Evolutionary conservation across 1,140 invertebrate genomes (phyloP).

Genomic region (Oncopodura yosiiana): DNA sequence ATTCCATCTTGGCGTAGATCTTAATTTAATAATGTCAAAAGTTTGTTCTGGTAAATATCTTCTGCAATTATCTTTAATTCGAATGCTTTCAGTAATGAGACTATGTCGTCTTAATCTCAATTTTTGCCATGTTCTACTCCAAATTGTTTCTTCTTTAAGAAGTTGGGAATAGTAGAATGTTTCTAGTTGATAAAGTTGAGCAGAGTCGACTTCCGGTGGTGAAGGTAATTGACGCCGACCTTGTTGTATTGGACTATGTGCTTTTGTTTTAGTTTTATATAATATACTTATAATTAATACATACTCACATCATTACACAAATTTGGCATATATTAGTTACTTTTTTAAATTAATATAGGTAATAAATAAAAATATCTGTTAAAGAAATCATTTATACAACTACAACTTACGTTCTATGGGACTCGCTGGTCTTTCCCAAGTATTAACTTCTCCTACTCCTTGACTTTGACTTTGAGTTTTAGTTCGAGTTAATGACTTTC

Average conservation of each 20-base stretch:
- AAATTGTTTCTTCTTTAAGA: conserved; percentile 20
- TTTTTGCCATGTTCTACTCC: conserved; percentile 23
- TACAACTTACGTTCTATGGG: conserved; percentile 6
- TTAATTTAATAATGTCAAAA: conserved; percentile 16
- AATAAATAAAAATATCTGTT: too few relatives aligned
- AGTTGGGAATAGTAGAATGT: conserved; percentile 18
- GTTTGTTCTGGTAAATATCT: conserved; percentile 16
- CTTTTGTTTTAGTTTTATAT: background rate
- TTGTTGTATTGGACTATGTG: background rate
- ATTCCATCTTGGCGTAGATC: conserved; percentile 20
- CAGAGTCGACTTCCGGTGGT: conserved; percentile 3
- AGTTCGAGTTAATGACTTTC: background rate
- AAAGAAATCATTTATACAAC: too few relatives aligned
- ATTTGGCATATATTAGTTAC: too few relatives aligned
- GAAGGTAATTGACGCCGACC: too few relatives aligned
- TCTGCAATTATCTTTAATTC: conserved; percentile 4
- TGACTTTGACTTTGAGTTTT: conserved; percentile 5
- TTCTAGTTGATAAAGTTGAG: conserved; percentile 10
- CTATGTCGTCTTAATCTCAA: too few relatives aligned
- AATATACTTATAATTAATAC: too few relatives aligned
- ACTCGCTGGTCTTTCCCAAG: conserved; percentile 28
- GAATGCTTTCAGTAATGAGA: too few relatives aligned
- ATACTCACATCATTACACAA: too few relatives aligned
- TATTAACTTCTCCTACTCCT: conserved; percentile 5
- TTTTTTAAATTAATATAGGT: too few relatives aligned